Conservation (phyloP, 2,797 vertebrate genomes). For the Kryptopterus vitreolus region DNA sequence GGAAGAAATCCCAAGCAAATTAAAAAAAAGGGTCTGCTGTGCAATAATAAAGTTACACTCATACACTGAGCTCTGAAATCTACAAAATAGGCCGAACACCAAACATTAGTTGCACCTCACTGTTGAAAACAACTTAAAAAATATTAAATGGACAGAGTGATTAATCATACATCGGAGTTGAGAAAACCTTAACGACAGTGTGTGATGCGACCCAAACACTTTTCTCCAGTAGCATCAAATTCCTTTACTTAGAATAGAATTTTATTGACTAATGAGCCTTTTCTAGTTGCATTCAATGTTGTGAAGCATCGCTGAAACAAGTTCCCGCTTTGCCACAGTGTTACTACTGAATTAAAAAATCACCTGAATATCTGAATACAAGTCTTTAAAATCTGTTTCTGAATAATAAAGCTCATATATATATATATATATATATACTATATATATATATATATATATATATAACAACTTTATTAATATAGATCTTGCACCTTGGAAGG, state of each 20-base stretch:
- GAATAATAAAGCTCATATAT: no score
- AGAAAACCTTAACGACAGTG: no score
- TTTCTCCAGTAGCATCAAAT: background rate
- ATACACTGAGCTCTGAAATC: background rate
- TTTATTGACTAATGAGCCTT: no score
- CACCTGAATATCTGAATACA: no score
- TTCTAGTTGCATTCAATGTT: background rate
- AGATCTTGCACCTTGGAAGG: constrained; percentile 8
- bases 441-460: no score
- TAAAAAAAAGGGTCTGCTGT: background rate
- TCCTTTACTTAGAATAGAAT: background rate
- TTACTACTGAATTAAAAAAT: no score
- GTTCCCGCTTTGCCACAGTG: background rate
- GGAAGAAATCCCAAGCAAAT: background rate
- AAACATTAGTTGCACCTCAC: background rate
- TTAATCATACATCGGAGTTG: background rate
- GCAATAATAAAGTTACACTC: background rate
- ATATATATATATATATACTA: no score
- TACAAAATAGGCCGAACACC: background rate
- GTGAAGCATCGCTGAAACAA: background rate
- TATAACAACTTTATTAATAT: no score
- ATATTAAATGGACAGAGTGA: background rate
- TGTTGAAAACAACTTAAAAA: background rate
- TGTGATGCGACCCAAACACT: no score
- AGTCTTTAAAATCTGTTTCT: background rate